Percentiles rank a stretch among this genome's conserved stretches.
Conservation (phyloP, 2,113 vertebrate species). For the Trogon surrucura region DNA sequence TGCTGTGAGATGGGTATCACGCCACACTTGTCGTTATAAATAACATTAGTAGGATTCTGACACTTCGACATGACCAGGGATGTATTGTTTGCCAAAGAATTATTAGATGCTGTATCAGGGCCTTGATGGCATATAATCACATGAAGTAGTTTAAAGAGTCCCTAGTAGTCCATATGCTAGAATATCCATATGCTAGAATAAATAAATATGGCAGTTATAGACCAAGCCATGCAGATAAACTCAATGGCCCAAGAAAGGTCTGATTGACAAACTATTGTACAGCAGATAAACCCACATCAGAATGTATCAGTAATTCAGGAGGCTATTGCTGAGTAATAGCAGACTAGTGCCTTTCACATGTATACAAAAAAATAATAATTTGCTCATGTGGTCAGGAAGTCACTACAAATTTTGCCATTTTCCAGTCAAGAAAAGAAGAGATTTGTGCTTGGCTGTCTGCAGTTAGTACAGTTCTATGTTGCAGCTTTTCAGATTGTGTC, state of each 20-base stretch:
- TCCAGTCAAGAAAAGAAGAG: neutral
- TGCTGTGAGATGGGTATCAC: neutral
- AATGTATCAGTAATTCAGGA: constrained; percentile 29
- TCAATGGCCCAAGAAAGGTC: neutral
- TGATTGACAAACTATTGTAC: neutral
- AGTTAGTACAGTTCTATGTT: neutral
- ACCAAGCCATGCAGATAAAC: neutral
- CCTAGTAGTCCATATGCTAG: neutral
- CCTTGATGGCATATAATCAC: neutral
- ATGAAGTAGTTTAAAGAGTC: neutral
- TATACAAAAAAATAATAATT: neutral
- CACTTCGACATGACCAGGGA: neutral
- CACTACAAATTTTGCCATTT: neutral
- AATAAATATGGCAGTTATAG: neutral
- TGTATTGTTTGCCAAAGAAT: constrained; percentile 57
- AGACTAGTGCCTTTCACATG: constrained; percentile 46
- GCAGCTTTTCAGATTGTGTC: neutral
- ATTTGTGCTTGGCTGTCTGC: neutral
- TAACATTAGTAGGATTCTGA: neutral
- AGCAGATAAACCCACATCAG: neutral
- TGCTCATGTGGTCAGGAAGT: neutral
- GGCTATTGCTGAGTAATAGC: neutral
- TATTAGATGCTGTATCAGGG: neutral
- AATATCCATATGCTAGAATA: neutral
- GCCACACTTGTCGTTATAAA: neutral